phyloP scores from a whole-genome alignment of 2,888 invertebrate genomes.

The Lasioglossum marginatum region DNA sequence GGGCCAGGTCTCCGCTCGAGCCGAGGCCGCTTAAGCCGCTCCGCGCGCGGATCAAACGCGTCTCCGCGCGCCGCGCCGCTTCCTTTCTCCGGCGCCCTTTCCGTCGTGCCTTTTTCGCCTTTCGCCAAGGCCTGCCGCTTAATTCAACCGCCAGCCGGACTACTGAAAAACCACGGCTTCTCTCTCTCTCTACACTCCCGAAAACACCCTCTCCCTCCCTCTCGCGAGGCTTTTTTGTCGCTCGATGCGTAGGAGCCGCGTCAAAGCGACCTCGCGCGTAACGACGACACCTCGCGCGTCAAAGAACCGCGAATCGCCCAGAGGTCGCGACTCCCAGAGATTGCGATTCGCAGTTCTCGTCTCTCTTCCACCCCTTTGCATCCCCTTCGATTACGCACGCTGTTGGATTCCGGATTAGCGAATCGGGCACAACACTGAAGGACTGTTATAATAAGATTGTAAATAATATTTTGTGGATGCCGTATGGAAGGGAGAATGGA shows the following conservation, averaged over 20 bases:
- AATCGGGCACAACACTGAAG: no score
- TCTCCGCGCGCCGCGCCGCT: constrained; percentile 23
- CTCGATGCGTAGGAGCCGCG: constrained; percentile 59
- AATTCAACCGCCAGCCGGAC: constrained; percentile 57
- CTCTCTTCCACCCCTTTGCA: background rate
- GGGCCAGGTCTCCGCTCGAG: constrained; percentile 2
- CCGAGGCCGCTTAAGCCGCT: constrained; percentile 57
- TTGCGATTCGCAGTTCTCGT: background rate
- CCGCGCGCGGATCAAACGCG: constrained; percentile 68
- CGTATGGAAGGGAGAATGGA: no score
- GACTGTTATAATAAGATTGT: background rate
- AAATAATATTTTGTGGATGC: no score
- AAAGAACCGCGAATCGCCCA: constrained; percentile 17
- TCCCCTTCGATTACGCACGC: background rate
- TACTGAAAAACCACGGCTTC: constrained; percentile 65
- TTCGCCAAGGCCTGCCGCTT: constrained; percentile 57
- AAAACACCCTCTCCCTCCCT: constrained; percentile 16
- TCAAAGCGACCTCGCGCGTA: constrained; percentile 64
- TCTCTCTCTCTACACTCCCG: constrained; percentile 17
- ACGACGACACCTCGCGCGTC: constrained; percentile 52
- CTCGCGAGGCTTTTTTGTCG: constrained; percentile 48
- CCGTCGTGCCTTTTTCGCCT: constrained; percentile 20
- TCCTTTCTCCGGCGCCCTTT: constrained; percentile 9
- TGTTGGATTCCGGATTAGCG: background rate
- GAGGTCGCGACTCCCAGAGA: constrained; percentile 14